These are phyloP conservation scores for Corythornis cristatus DNA, from an alignment of 2,113 vertebrate species.

Conservation along the genomic window DNA sequence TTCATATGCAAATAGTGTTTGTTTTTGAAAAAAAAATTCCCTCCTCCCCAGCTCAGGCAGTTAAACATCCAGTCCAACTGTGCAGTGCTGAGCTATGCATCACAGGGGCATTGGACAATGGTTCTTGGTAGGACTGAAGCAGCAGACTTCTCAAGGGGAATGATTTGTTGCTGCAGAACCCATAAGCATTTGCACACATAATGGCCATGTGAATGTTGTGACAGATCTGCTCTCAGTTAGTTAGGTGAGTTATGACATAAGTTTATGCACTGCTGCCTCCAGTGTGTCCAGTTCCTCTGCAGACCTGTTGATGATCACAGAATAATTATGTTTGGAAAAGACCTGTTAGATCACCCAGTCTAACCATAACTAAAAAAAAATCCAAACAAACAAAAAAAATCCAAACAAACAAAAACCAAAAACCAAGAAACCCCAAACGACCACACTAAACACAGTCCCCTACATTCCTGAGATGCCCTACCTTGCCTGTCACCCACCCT, in stretches of 20 bases:
- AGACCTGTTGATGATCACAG: background rate
- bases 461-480: background rate
- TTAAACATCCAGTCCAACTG: background rate
- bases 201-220: background rate
- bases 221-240: background rate
- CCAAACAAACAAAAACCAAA: no score
- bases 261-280: background rate
- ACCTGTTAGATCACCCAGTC: no score
- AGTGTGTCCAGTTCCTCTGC: background rate
- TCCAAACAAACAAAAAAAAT: no score
- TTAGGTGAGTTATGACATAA: background rate
- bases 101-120: fast-evolving
- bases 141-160: background rate
- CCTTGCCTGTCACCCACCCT: background rate
- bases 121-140: background rate
- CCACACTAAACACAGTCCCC: no score
- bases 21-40: background rate
- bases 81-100: background rate
- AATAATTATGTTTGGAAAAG: no score
- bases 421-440: no score
- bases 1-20: background rate
- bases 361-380: no score
- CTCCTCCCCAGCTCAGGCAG: fast-evolving
- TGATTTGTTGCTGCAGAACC: background rate
- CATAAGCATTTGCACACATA: background rate